A percentile compares a stretch with the other conserved stretches of the same genome.
These are phyloP conservation scores for Alitta virens DNA, from an alignment of 2,888 invertebrate species.

Conservation along the genomic window DNA sequence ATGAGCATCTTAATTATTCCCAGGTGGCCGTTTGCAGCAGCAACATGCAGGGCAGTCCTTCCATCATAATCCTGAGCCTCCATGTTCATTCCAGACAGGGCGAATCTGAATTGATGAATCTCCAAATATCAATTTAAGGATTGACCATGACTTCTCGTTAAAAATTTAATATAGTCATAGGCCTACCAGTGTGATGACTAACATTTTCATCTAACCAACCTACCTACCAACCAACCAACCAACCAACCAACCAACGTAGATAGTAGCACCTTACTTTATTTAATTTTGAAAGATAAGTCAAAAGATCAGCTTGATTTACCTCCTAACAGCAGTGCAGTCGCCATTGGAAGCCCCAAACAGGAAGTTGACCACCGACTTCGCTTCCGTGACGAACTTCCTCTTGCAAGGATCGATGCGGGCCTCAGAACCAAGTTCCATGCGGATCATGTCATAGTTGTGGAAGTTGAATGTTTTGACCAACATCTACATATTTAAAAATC, in stretches of 20 bases:
- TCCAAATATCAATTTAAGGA: no score
- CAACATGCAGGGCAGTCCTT: slow-evolving; percentile 89
- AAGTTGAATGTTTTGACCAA: slow-evolving; percentile 88
- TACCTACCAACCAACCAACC: no score
- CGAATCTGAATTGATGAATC: slow-evolving; percentile 16
- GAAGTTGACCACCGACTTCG: slow-evolving; percentile 22
- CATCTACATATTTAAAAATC: no score
- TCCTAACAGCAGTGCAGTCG: slow-evolving; percentile 28
- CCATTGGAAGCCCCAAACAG: slow-evolving; percentile 32
- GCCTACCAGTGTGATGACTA: no score
- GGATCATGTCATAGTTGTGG: slow-evolving; percentile 70
- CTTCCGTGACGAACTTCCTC: slow-evolving; percentile 14
- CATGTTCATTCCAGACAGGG: slow-evolving; percentile 75
- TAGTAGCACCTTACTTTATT: no score
- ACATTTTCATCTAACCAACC: no score
- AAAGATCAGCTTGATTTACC: slow-evolving; percentile 6
- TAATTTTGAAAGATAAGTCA: no score
- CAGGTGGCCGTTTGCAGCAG: slow-evolving; percentile 88
- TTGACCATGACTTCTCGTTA: no score
- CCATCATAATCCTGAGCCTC: slow-evolving; percentile 91
- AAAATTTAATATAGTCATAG: no score
- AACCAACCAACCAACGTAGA: no score
- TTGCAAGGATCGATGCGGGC: slow-evolving; percentile 8
- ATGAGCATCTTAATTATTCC: neutral
- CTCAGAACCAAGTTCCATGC: slow-evolving; percentile 56